Percentiles rank a stretch among this genome's conserved stretches.
Evolutionary conservation across 2,888 invertebrate species (phyloP).

Genomic region (Sialis fuliginosa): DNA sequence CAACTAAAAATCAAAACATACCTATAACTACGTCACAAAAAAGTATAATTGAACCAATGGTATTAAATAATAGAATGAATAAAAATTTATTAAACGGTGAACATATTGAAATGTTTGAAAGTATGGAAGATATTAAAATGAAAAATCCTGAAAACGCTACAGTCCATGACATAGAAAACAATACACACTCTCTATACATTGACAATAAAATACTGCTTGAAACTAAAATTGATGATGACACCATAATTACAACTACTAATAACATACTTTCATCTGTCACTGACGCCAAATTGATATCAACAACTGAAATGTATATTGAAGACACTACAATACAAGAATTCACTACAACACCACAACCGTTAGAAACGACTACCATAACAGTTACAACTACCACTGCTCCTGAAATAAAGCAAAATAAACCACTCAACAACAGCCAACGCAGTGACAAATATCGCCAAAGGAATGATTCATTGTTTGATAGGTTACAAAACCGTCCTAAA

Average conservation of each 20-base stretch:
- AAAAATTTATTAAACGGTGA: not conserved
- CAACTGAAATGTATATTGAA: not conserved
- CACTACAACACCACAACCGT: not conserved
- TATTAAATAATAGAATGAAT: not conserved
- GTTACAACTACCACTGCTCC: constrained; percentile 4
- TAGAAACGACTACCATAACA: not conserved
- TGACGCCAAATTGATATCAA: not conserved
- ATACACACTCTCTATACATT: constrained; percentile 3
- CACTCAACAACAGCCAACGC: not conserved
- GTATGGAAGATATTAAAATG: not conserved
- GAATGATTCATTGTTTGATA: too few species aligned
- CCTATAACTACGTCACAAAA: not conserved
- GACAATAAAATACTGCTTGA: constrained; percentile 4
- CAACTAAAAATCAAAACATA: too few species aligned
- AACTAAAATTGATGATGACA: not conserved
- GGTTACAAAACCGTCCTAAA: too few species aligned
- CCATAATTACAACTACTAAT: too few species aligned
- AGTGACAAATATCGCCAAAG: too few species aligned
- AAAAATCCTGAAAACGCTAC: not conserved
- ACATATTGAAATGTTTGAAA: not conserved
- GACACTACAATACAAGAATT: not conserved
- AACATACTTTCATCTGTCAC: too few species aligned
- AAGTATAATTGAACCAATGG: not conserved
- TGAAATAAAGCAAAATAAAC: not conserved
- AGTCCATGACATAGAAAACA: constrained; percentile 4